Base-by-base conservation (phyloP, 2,888 invertebrate species). In the Tanytarsus gracilentus region DNA sequence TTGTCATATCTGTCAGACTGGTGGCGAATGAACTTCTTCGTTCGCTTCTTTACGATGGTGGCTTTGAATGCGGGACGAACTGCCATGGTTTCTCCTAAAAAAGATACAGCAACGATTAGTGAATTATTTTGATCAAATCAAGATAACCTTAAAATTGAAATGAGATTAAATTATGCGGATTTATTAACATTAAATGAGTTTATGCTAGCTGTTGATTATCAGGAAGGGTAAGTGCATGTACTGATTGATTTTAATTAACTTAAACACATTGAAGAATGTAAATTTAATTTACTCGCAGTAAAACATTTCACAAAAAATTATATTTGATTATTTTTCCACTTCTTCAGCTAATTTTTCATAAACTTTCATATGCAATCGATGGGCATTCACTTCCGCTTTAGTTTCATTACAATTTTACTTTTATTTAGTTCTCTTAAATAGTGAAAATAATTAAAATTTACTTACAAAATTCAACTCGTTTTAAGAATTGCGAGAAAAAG, bases 1-100 rank as follows among this genome's bases (percentile, higher is more conserved):
- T 95, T 95, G 67, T 85, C 86, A 86, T 97, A 98, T 74, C 98
- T 85, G 78, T 99, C 98, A 71, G 94, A 94, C 76, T 99, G 98
- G 77, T 99, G 98, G 66, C 99, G 86, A 70, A 91, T 95, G 77
- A 99, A 99, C 77, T 91, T 92, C 81, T 97, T 97, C 68, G 92
- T 91, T 77, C 97, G 85, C 81, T 99, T 99, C 80, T 99, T 97
- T 66, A 96, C 84, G 74, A 96, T 92, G 71, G 81, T 85, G 29
- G 91, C 89, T 74, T 89, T 85, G 72, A 88, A 88, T 64, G 89
- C 86, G 68, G 94, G 93, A 77, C 89, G 81, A 72, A 91, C 90
- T 72, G 92, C 88, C 88, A 89, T 89, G 77, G 79, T 73, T n/a
- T 27, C 6, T 51, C 6, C 14, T 27, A 27, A 14, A 51, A 29